Conservation (phyloP, 2,888 invertebrate species). For the Brenthis hecate region DNA sequence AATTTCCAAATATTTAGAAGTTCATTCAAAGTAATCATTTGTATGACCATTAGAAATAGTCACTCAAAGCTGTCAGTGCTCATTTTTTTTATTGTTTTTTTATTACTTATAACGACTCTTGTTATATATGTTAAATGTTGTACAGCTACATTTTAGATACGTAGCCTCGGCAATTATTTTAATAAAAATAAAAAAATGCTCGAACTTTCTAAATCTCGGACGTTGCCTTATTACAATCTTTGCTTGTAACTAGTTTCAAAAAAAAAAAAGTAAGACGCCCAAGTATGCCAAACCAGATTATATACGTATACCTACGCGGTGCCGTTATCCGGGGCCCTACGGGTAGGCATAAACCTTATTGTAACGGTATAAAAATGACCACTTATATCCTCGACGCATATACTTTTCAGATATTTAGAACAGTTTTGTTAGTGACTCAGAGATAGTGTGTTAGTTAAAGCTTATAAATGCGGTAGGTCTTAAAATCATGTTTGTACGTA, state of each 20-base stretch:
- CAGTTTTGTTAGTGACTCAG: neutral
- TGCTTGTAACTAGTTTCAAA: conserved; percentile 33
- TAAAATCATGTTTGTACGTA: neutral
- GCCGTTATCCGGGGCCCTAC: conserved; percentile 48
- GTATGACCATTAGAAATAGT: too few species aligned
- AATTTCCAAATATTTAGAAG: neutral
- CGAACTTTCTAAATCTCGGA: conserved; percentile 26
- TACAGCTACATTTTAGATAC: neutral
- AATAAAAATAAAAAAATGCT: conserved; percentile 12
- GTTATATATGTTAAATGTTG: neutral
- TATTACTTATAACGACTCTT: too few species aligned
- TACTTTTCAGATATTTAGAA: neutral
- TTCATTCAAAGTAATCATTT: too few species aligned
- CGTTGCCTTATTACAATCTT: conserved; percentile 27
- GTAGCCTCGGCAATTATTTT: conserved; percentile 7
- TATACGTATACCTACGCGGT: conserved; percentile 32
- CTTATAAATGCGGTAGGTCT: neutral
- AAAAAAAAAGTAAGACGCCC: conserved; percentile 30
- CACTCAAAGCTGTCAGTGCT: too few species aligned
- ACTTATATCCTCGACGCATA: conserved; percentile 15
- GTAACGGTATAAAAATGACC: conserved; percentile 44
- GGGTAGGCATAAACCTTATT: conserved; percentile 43
- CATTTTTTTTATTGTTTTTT: too few species aligned
- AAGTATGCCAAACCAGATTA: conserved; percentile 40
- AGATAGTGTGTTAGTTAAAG: neutral